Conservation (phyloP, 1,140 invertebrate genomes). For the Elymnias hypermnestra region DNA sequence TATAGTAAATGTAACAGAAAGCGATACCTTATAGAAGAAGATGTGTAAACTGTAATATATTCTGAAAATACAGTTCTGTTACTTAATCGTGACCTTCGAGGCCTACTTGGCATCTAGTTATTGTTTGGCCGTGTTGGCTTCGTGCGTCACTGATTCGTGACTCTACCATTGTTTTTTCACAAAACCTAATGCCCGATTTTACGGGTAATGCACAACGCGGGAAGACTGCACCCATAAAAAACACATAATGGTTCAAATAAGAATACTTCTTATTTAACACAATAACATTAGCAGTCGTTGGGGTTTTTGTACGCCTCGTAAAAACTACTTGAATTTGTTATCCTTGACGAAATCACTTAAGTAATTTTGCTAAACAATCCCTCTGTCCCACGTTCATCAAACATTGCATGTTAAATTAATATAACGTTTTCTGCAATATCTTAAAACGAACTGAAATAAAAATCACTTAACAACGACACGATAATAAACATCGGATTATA, state of each 20-base stretch:
- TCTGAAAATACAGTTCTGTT: conserved; percentile 15
- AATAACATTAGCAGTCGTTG: conserved; percentile 2
- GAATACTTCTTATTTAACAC: not conserved
- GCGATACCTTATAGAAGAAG: too few relatives aligned
- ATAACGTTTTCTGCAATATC: not conserved
- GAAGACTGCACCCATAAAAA: conserved; percentile 21
- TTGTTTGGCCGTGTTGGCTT: conserved; percentile 50
- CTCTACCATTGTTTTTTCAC: conserved; percentile 47
- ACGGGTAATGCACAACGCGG: conserved; percentile 33
- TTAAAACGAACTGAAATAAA: too few relatives aligned
- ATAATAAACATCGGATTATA: too few relatives aligned
- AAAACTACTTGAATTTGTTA: conserved; percentile 3
- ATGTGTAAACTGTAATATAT: too few relatives aligned
- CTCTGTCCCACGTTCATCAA: not conserved
- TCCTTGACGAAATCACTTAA: conserved; percentile 9
- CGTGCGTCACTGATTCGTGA: conserved; percentile 43
- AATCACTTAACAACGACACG: too few relatives aligned
- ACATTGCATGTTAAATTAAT: not conserved
- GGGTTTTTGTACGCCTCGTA: not conserved
- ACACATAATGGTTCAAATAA: conserved; percentile 4
- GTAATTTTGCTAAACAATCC: conserved; percentile 9
- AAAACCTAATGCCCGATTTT: conserved; percentile 38
- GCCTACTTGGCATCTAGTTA: conserved; percentile 40
- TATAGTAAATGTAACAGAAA: too few relatives aligned
- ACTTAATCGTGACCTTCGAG: conserved; percentile 41